A percentile compares a stretch with the other conserved stretches of the same genome.
phyloP scores from a whole-genome alignment of 2,797 vertebrate genomes.

The Microchirus variegatus region DNA sequence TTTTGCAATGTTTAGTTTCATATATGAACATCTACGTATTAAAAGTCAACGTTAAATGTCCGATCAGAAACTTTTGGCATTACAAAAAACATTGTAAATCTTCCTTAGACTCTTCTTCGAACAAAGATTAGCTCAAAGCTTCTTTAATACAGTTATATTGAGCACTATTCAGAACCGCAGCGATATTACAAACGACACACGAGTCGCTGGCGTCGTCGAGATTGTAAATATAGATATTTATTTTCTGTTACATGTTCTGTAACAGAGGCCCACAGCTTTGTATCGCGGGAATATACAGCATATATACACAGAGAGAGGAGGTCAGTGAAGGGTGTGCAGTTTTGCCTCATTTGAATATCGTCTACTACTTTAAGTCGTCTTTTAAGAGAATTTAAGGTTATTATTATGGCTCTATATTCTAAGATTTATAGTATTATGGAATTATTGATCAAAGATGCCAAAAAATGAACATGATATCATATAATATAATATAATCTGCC shows the following conservation, averaged over 20 bases:
- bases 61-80: slow-evolving; percentile 13
- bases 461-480: too few species aligned
- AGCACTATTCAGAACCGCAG: slow-evolving; percentile 39
- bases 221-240: slow-evolving; percentile 73
- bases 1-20: background rate
- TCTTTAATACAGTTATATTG: slow-evolving; percentile 23
- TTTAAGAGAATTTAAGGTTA: too few species aligned
- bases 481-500: too few species aligned
- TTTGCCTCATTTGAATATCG: too few species aligned
- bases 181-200: slow-evolving; percentile 17
- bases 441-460: too few species aligned
- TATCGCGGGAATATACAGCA: background rate
- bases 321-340: too few species aligned
- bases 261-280: slow-evolving; percentile 11
- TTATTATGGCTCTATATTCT: too few species aligned
- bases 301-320: too few species aligned
- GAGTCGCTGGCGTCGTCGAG: slow-evolving; percentile 33
- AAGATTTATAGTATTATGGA: too few species aligned
- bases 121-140: slow-evolving; percentile 49
- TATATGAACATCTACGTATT: slow-evolving; percentile 8
- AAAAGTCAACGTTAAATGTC: slow-evolving; percentile 19
- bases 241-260: slow-evolving; percentile 46
- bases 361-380: too few species aligned
- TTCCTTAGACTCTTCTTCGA: slow-evolving; percentile 3
- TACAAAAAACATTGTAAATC: slow-evolving; percentile 22